Conservation (phyloP, 2,888 invertebrate species). For the Orthosia gothica region DNA sequence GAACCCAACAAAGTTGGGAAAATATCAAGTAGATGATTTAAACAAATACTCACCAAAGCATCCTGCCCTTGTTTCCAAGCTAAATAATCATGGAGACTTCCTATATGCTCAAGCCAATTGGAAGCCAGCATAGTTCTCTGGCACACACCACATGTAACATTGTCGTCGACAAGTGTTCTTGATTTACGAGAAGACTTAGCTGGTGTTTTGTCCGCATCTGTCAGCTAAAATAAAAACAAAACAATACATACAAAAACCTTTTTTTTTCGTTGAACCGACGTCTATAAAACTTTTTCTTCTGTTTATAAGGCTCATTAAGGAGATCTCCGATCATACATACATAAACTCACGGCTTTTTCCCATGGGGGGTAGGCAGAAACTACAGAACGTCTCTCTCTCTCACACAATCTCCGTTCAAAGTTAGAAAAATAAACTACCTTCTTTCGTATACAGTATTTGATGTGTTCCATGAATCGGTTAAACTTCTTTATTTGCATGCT, state of each 20-base stretch:
- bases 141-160: slow-evolving; percentile 61
- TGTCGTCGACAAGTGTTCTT: slow-evolving; percentile 35
- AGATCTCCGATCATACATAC: background rate
- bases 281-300: background rate
- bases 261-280: too few relatives aligned
- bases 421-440: slow-evolving; percentile 55
- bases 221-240: slow-evolving; percentile 32
- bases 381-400: too few relatives aligned
- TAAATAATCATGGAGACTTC: slow-evolving; percentile 73
- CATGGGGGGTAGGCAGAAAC: too few relatives aligned
- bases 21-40: too few relatives aligned
- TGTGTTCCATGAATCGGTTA: slow-evolving; percentile 70
- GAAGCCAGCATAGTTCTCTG: slow-evolving; percentile 48
- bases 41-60: slow-evolving; percentile 66
- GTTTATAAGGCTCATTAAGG: background rate
- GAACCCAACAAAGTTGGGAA: too few relatives aligned
- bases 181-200: slow-evolving; percentile 44
- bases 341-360: too few relatives aligned
- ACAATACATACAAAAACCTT: too few relatives aligned
- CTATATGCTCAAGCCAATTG: slow-evolving; percentile 74
- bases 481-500: slow-evolving; percentile 62
- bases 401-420: background rate
- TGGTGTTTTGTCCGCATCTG: slow-evolving; percentile 6
- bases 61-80: slow-evolving; percentile 72
- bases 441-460: slow-evolving; percentile 68